Evolutionary conservation across 2,797 vertebrate genomes (phyloP).

Genomic region (Neostethus bicornis): DNA sequence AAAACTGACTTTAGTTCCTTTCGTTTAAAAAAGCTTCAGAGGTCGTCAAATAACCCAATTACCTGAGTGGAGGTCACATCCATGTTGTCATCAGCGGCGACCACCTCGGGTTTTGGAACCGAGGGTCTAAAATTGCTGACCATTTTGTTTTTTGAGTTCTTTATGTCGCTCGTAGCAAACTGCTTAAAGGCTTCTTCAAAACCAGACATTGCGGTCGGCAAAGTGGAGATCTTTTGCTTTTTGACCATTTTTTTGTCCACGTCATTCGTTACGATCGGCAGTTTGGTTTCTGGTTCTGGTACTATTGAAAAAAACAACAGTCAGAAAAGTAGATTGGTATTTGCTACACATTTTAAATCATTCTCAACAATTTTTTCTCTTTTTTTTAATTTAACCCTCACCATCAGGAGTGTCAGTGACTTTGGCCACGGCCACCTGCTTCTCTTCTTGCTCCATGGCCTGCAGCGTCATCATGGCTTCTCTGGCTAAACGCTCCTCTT

Average conservation of each 20-base stretch:
- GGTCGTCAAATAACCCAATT: no score
- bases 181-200: constrained; percentile 87
- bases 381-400: constrained; percentile 21
- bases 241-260: constrained; percentile 80
- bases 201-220: constrained; percentile 67
- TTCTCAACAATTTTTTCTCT: not conserved
- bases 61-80: constrained; percentile 56
- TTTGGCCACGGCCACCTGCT: constrained; percentile 56
- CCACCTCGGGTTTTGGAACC: constrained; percentile 29
- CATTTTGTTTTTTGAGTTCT: not conserved
- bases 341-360: not conserved
- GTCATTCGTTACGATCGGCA: constrained; percentile 38
- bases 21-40: no score
- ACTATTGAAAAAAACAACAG: not conserved
- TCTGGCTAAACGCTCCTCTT: constrained; percentile 78
- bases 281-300: constrained; percentile 37
- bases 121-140: not conserved
- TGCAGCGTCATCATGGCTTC: constrained; percentile 80
- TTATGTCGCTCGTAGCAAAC: constrained; percentile 69
- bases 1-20: not conserved
- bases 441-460: constrained; percentile 81
- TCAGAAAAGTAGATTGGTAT: constrained; percentile 7
- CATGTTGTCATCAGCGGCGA: constrained; percentile 19
- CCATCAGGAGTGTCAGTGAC: constrained; percentile 33
- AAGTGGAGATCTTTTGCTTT: constrained; percentile 64